Evolutionary conservation across 2,888 invertebrate species (phyloP).

Genomic region (Eulithis prunata): DNA sequence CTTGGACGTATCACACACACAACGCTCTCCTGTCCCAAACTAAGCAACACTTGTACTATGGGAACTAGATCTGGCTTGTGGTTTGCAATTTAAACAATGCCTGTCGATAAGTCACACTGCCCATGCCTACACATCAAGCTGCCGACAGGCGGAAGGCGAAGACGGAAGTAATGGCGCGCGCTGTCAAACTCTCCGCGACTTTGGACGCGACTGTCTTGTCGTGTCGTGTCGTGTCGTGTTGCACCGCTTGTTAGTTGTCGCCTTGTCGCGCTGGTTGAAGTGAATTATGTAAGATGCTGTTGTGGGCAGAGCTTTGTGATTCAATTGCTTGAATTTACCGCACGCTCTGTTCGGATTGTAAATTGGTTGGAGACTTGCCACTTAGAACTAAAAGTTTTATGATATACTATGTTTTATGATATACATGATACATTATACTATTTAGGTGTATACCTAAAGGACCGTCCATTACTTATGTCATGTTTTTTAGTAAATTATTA

Average conservation of each 20-base stretch:
- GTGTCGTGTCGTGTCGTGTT: slow-evolving; percentile 10
- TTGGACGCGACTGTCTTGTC: slow-evolving; percentile 40
- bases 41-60: no score
- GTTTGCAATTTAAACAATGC: slow-evolving; percentile 1
- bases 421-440: no score
- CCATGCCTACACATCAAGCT: slow-evolving; percentile 29
- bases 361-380: neutral
- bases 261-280: slow-evolving; percentile 25
- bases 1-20: no score
- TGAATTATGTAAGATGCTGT: slow-evolving; percentile 26
- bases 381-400: neutral
- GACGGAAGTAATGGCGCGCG: slow-evolving; percentile 72
- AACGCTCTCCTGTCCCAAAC: no score
- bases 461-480: no score
- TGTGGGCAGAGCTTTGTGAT: slow-evolving; percentile 20
- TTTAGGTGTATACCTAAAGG: no score
- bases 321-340: slow-evolving; percentile 22
- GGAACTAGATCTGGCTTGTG: neutral
- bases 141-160: slow-evolving; percentile 66
- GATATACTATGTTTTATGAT: no score
- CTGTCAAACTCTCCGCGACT: slow-evolving; percentile 59
- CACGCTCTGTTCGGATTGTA: slow-evolving; percentile 1
- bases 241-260: slow-evolving; percentile 39
- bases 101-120: no score
- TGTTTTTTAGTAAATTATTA: no score